Evolutionary conservation across 1,140 invertebrate species (phyloP).

Genomic region (Drosophila parabipectinata): DNA sequence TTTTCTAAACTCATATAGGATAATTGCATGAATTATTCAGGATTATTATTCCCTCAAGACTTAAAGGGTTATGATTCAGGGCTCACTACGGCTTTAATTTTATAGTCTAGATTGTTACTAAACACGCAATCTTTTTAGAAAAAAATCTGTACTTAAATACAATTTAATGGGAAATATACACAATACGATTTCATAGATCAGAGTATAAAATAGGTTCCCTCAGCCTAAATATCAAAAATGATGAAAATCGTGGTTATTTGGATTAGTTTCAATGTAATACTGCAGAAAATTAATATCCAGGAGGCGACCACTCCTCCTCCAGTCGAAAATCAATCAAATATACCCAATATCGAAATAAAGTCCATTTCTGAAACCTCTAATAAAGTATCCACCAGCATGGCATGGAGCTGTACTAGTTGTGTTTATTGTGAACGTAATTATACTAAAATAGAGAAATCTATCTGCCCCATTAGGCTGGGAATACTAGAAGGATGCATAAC

Average conservation of each 20-base stretch:
- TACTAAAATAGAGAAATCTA: not conserved
- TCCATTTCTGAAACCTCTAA: not conserved
- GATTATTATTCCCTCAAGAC: not conserved
- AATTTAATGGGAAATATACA: not conserved
- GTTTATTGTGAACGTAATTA: not conserved
- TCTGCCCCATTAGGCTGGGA: not conserved
- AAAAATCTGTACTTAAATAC: not conserved
- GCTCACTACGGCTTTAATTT: not conserved
- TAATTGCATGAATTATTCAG: constrained; percentile 1
- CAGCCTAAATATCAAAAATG: not conserved
- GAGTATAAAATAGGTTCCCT: not conserved
- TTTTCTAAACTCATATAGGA: not conserved
- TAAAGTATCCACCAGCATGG: too few relatives aligned
- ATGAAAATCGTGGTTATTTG: not conserved
- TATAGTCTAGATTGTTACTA: not conserved
- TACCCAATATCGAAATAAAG: not conserved
- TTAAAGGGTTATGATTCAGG: too few relatives aligned
- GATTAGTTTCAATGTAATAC: not conserved
- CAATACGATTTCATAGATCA: not conserved
- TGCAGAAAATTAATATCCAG: not conserved
- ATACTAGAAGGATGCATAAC: not conserved
- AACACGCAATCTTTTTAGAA: not conserved
- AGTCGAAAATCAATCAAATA: not conserved
- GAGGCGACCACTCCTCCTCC: not conserved
- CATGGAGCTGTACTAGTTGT: not conserved